Evolutionary conservation across 2,113 vertebrate genomes (phyloP), one percentile per base, ranked within the genome.

Genomic region (Vombatus ursinus): DNA sequence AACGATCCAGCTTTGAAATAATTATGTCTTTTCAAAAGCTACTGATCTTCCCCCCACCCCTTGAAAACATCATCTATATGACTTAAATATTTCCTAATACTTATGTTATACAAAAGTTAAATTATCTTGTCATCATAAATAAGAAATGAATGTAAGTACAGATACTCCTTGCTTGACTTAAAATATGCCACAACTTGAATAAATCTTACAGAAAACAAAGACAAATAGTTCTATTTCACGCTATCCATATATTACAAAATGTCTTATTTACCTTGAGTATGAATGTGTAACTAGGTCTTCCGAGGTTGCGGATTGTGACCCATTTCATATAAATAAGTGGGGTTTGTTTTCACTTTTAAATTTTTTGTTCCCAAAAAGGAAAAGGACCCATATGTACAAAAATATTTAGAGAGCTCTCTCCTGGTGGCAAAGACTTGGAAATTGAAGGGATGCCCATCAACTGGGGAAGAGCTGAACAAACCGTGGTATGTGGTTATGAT

Each of bases 1-100:
- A 97, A 95, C 94, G 57, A 92, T 97, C 95, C 95, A 92, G 94
- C 94, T 96, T 93, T 98, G 91, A 97, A 97, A 92, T 95, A 97
- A 93, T 94, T 97, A 96, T 93, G 25, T 24, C 89, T 96, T 61
- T 97, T 96, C 91, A 94, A 93, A 97, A 98, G 92, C 90, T 93
- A 37, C 68, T 94, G 84, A 94, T 28, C 92, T 91, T 89, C 96
- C 90, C 92, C 3, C 93, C 6, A 26, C 94, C 31, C 91, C 25
- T 96, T 61, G 51, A 96, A 95, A 92, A 93, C 52, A 96, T 97
- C 89, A 98, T 91, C 93, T 94, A 90, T 93, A 96, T 97, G 95
- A 95, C 92, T 90, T 93, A 93, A 97, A 96, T 96, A 96, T 92
- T 94, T 92, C 44, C 68, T 97, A 96, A 19, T n/a, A 77, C n/a